Base-by-base conservation (phyloP, 2,113 vertebrate genomes). In the Irena cyanogastra region DNA sequence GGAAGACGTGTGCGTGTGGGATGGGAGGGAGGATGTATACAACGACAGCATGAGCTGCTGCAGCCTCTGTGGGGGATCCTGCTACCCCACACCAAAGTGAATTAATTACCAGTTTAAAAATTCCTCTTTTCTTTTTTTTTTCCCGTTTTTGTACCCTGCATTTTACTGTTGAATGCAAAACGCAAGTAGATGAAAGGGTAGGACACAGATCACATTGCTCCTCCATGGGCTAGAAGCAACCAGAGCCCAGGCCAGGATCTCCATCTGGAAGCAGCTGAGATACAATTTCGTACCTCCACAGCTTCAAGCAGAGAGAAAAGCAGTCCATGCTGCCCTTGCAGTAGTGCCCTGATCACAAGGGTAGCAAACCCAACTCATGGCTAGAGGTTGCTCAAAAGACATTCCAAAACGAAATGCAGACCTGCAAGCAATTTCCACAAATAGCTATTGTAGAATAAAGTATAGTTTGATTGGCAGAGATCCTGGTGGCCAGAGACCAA, bases 1-100 rank as follows among this genome's bases (percentile, higher is more conserved):
- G 53, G 27, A 61, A 15, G 0, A 1, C 0, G 1, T 1, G 3
- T 9, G 18, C 2, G 0, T 2, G 11, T 24, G 64, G 54, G 35
- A 12, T 10, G 35, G 64, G 35, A 63, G 64, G 74, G 47, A 77
- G 56, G 42, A 44, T 27, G 2, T 1, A 6, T 5, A 3, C 31
- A 30, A 21, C 0, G 3, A 37, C 0, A 11, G 15, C 3, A 0
- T 0, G 1, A 86, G 23, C 19, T 9, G 66, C 10, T 6, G 1
- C 16, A 65, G 20, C 26, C 52, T 37, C 22, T 14, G 1, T 2
- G 9, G 22, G 20, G 12, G 8, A 65, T 70, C 16, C 77, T 53
- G 21, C 16, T 33, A 31, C 3, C 10, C 42, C 20, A 71, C 75
- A 71, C 26, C n/a, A 71, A 68, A 64, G 7, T 2, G 19, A 66